A percentile compares a stretch with the other conserved stretches of the same genome.
These are phyloP conservation scores for Drosophila glabriapex DNA, from an alignment of 2,888 invertebrate species.

Conservation along the genomic window DNA sequence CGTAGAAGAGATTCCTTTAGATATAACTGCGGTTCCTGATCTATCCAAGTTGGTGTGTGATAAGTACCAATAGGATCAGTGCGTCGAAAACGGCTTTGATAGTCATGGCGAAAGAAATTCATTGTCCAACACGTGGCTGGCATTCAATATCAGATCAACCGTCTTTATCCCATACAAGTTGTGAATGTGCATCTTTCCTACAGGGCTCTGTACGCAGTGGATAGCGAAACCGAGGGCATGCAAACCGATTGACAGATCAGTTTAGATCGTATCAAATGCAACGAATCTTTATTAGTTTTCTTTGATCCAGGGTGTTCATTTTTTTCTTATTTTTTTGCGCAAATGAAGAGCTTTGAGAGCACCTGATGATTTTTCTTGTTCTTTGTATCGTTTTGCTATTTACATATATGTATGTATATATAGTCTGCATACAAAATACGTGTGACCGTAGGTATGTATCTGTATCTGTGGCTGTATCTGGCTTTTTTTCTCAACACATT, in stretches of 20 bases:
- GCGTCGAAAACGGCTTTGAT: constrained; percentile 82
- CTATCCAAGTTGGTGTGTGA: constrained; percentile 68
- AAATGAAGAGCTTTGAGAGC: neutral
- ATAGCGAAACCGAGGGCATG: neutral
- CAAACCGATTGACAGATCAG: neutral
- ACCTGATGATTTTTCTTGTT: constrained; percentile 6
- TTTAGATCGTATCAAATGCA: neutral
- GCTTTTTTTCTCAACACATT: constrained; percentile 55
- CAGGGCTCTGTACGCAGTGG: constrained; percentile 3
- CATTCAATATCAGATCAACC: constrained; percentile 36
- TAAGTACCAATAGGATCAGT: constrained; percentile 70
- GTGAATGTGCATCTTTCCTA: constrained; percentile 44
- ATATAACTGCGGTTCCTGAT: constrained; percentile 47
- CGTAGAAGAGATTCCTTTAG: constrained; percentile 54
- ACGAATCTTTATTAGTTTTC: neutral
- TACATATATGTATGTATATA: constrained; percentile 14
- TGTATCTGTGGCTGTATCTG: neutral
- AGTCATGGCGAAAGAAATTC: constrained; percentile 84
- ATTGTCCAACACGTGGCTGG: constrained; percentile 68
- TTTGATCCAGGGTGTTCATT: neutral
- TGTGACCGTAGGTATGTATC: constrained; percentile 32
- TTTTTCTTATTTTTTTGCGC: neutral
- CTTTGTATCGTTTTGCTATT: constrained; percentile 1
- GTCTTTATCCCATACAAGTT: constrained; percentile 30
- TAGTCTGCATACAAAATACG: constrained; percentile 30